Conservation (phyloP, 2,888 invertebrate genomes). For the Gonocerus acuteangulatus region DNA sequence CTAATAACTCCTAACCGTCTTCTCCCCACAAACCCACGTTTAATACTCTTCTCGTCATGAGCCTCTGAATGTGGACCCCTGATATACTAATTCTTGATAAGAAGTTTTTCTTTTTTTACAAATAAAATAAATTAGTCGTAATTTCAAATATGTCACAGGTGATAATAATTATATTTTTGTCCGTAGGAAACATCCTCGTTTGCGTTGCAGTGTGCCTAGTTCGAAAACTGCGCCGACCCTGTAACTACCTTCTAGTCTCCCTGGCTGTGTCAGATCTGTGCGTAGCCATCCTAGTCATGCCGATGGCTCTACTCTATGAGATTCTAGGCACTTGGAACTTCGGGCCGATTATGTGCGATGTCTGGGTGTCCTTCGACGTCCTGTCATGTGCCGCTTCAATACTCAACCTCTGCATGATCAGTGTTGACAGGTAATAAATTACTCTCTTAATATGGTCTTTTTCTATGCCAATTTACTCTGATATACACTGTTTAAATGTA, state of each 20-base stretch:
- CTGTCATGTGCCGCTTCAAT: conserved; percentile 98
- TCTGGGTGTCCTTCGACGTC: conserved; percentile 96
- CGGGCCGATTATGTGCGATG: conserved; percentile 81
- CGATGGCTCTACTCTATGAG: conserved; percentile 90
- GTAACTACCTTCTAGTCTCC: conserved; percentile 87
- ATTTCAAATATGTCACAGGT: too few relatives aligned
- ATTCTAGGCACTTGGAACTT: conserved; percentile 90
- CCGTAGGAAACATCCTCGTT: conserved; percentile 79
- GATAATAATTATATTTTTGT: too few relatives aligned
- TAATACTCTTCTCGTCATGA: too few relatives aligned
- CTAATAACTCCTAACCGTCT: too few relatives aligned
- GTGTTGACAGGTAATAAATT: conserved; percentile 68
- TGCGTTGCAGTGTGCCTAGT: conserved; percentile 94
- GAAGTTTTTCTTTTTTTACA: too few relatives aligned
- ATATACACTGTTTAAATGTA: too few relatives aligned
- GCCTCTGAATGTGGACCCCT: too few relatives aligned
- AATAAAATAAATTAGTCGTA: too few relatives aligned
- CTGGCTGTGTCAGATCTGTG: conserved; percentile 93
- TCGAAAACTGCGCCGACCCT: conserved; percentile 77
- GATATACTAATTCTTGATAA: too few relatives aligned
- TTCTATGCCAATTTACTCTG: too few relatives aligned
- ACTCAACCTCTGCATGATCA: conserved; percentile 94
- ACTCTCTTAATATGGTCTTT: conserved; percentile 40
- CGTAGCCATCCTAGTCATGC: conserved; percentile 94
- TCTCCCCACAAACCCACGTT: too few relatives aligned